Conservation (phyloP, 1,140 invertebrate genomes). For the Coenobita brevimanus region DNA sequence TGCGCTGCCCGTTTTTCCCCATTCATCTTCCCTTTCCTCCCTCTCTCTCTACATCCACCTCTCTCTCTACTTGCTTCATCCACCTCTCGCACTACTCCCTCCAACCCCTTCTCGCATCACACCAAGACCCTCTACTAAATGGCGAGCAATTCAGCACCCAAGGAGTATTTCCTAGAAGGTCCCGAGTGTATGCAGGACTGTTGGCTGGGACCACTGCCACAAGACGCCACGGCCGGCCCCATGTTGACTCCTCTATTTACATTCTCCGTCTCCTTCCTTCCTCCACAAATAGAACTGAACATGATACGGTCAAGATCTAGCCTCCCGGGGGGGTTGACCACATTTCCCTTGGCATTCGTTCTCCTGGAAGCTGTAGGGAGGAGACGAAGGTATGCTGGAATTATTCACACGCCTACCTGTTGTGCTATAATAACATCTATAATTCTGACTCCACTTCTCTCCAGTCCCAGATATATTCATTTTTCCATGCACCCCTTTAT, state of each 20-base stretch:
- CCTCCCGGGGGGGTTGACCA: not conserved
- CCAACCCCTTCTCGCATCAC: not conserved
- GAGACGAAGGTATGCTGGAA: too few relatives aligned
- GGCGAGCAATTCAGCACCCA: slow-evolving; percentile 4
- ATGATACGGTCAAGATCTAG: slow-evolving; percentile 44
- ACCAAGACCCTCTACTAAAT: not conserved
- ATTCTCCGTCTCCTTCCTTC: slow-evolving; percentile 43
- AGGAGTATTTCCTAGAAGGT: slow-evolving; percentile 28
- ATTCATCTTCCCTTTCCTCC: too few relatives aligned
- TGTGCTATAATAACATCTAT: slow-evolving; percentile 3
- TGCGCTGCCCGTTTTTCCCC: too few relatives aligned
- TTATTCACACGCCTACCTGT: too few relatives aligned
- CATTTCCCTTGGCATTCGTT: not conserved
- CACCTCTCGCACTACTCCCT: too few relatives aligned
- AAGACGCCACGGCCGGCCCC: not conserved
- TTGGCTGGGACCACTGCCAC: not conserved
- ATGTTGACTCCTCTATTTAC: slow-evolving; percentile 51
- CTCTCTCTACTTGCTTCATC: too few relatives aligned
- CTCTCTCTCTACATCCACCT: too few relatives aligned
- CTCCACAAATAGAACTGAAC: slow-evolving; percentile 42
- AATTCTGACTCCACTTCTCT: too few relatives aligned
- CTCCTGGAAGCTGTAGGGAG: too few relatives aligned
- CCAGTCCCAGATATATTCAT: too few relatives aligned
- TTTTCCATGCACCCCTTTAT: too few relatives aligned
- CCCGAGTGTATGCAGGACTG: not conserved